Percentiles rank a stretch among this genome's conserved stretches.
phyloP scores from a whole-genome alignment of 2,797 vertebrate species.

The Cyprinella venusta region DNA sequence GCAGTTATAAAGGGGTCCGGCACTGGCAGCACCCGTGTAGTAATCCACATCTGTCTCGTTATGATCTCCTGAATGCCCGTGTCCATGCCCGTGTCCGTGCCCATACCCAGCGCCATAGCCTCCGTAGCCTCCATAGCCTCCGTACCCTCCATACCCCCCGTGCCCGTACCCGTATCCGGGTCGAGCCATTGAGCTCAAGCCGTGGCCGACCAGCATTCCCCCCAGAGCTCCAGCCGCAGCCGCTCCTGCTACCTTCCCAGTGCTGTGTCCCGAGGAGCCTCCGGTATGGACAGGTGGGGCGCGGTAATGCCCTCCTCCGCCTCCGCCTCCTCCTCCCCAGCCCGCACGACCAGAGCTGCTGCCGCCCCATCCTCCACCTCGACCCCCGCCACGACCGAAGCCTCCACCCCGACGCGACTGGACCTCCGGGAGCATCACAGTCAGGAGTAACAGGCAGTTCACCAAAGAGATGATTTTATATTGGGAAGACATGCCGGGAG shows the following conservation, averaged over 20 bases:
- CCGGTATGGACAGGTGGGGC: constrained; percentile 63
- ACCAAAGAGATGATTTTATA: constrained; percentile 49
- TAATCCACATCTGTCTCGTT: constrained; percentile 72
- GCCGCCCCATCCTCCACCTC: constrained; percentile 56
- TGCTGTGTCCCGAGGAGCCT: constrained; percentile 67
- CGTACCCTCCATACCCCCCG: constrained; percentile 45
- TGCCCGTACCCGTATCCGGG: constrained; percentile 70
- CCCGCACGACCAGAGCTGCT: constrained; percentile 59
- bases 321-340: constrained; percentile 51
- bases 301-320: constrained; percentile 56
- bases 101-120: constrained; percentile 55
- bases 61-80: background rate
- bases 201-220: constrained; percentile 75
- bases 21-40: constrained; percentile 68
- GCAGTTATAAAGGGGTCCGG: constrained; percentile 68
- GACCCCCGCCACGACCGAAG: constrained; percentile 52
- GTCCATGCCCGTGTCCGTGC: constrained; percentile 60
- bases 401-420: constrained; percentile 71
- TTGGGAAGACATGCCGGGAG: constrained; percentile 53
- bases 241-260: constrained; percentile 78
- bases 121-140: constrained; percentile 60
- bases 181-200: constrained; percentile 73
- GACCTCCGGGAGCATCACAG: constrained; percentile 64
- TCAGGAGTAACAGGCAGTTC: constrained; percentile 70
- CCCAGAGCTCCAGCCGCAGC: constrained; percentile 80